phyloP scores from a whole-genome alignment of 2,888 invertebrate species.

The Hirudinaria manillensis region DNA sequence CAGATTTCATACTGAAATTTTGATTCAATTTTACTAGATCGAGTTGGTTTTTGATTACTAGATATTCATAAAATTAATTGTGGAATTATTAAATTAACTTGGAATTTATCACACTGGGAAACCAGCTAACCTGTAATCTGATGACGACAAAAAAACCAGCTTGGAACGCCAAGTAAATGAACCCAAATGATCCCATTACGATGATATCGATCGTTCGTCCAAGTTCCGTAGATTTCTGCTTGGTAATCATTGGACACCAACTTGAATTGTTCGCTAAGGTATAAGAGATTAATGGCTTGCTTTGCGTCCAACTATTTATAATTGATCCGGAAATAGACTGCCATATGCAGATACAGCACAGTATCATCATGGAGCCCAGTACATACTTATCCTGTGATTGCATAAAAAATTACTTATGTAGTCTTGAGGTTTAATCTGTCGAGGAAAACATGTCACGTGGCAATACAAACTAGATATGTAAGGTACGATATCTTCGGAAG shows the following conservation, averaged over 20 bases:
- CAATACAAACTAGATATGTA: slow-evolving; percentile 29
- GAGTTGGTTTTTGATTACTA: too few relatives aligned
- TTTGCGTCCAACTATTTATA: slow-evolving; percentile 12
- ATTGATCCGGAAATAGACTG: slow-evolving; percentile 30
- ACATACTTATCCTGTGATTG: slow-evolving; percentile 33
- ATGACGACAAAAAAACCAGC: slow-evolving; percentile 29
- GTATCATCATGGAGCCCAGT: slow-evolving; percentile 32
- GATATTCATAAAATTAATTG: too few relatives aligned
- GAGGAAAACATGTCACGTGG: not conserved
- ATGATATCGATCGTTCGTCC: slow-evolving; percentile 25
- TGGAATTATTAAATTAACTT: too few relatives aligned
- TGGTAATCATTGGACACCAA: slow-evolving; percentile 8
- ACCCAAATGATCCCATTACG: slow-evolving; percentile 19
- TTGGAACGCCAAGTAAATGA: slow-evolving; percentile 29
- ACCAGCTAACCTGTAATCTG: slow-evolving; percentile 15
- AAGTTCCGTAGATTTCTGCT: not conserved
- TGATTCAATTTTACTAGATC: too few relatives aligned
- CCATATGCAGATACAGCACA: slow-evolving; percentile 31
- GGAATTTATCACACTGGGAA: too few relatives aligned
- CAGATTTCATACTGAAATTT: too few relatives aligned
- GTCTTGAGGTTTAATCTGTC: not conserved
- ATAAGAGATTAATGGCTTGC: not conserved
- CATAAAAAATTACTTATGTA: not conserved
- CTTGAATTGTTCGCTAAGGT: not conserved
- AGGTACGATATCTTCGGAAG: slow-evolving; percentile 34